Evolutionary conservation across 2,113 vertebrate species (phyloP).

Genomic region (Neomonachus schauinslandi): DNA sequence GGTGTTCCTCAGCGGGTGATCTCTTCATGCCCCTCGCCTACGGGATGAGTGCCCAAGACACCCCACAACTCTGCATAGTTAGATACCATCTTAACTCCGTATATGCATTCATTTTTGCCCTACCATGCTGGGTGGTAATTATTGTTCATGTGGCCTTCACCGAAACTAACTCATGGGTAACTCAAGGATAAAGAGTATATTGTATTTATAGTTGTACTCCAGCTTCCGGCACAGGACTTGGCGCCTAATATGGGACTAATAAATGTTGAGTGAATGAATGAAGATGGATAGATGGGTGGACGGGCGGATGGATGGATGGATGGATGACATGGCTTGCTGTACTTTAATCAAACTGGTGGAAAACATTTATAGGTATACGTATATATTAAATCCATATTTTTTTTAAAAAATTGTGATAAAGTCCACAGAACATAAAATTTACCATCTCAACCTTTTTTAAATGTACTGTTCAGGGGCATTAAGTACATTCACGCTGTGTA

Average conservation of each 20-base stretch:
- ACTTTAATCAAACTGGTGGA: not conserved
- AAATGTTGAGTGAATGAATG: not conserved
- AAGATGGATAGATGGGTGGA: not conserved
- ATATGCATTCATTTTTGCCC: not conserved
- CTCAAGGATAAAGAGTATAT: not conserved
- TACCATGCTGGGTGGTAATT: not conserved
- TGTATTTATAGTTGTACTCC: not conserved
- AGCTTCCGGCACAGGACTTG: not conserved
- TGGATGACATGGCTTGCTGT: not conserved
- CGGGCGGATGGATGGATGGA: not conserved
- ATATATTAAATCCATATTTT: not conserved
- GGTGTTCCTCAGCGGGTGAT: not conserved
- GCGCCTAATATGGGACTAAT: not conserved
- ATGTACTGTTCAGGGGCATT: not conserved
- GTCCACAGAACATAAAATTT: not conserved
- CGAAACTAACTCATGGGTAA: not conserved
- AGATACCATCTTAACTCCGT: not conserved
- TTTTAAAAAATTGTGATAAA: not conserved
- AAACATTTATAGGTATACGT: not conserved
- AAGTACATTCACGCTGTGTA: too few relatives aligned
- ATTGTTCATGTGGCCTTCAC: not conserved
- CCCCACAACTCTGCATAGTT: not conserved
- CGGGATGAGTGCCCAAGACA: not conserved
- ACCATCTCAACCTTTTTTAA: not conserved
- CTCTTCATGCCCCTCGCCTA: not conserved